A percentile compares a stretch with the other conserved stretches of the same genome.
Evolutionary conservation across 1,140 invertebrate genomes (phyloP).

Genomic region (Sesamia nonagrioides): DNA sequence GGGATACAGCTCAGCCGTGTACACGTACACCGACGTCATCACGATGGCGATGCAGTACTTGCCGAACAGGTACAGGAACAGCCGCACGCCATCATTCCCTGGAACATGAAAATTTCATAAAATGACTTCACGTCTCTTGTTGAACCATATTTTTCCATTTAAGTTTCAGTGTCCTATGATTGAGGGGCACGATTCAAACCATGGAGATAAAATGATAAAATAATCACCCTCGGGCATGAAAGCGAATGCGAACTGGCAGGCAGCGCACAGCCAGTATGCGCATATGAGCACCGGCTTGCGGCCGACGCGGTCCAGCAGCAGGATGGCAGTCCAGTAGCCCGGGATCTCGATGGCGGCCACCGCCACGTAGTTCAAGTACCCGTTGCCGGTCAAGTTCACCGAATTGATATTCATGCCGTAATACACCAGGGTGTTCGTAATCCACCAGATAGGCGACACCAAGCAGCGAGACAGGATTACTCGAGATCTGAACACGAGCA

Average conservation of each 20-base stretch:
- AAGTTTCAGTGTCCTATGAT: too few relatives aligned
- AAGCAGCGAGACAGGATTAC: constrained; percentile 89
- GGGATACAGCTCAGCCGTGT: constrained; percentile 91
- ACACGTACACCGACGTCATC: constrained; percentile 91
- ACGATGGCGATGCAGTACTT: constrained; percentile 91
- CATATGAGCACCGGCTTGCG: constrained; percentile 75
- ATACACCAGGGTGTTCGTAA: constrained; percentile 92
- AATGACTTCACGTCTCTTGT: neutral
- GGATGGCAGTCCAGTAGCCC: constrained; percentile 89
- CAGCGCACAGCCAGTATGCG: constrained; percentile 75
- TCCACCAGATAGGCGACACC: constrained; percentile 91
- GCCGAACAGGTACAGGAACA: constrained; percentile 90
- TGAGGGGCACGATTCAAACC: too few relatives aligned
- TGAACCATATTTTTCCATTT: too few relatives aligned
- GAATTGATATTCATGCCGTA: constrained; percentile 95
- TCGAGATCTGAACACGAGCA: constrained; percentile 88
- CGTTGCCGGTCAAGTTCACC: constrained; percentile 91
- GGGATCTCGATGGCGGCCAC: constrained; percentile 91
- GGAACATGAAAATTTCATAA: constrained; percentile 5
- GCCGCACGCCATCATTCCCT: constrained; percentile 67
- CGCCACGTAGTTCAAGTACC: constrained; percentile 91
- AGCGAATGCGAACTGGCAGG: constrained; percentile 78
- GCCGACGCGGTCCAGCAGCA: constrained; percentile 73
- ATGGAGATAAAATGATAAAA: too few relatives aligned
- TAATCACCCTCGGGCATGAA: constrained; percentile 70